Evolutionary conservation across 1,140 invertebrate genomes (phyloP).

Genomic region (Tribolium castaneum): DNA sequence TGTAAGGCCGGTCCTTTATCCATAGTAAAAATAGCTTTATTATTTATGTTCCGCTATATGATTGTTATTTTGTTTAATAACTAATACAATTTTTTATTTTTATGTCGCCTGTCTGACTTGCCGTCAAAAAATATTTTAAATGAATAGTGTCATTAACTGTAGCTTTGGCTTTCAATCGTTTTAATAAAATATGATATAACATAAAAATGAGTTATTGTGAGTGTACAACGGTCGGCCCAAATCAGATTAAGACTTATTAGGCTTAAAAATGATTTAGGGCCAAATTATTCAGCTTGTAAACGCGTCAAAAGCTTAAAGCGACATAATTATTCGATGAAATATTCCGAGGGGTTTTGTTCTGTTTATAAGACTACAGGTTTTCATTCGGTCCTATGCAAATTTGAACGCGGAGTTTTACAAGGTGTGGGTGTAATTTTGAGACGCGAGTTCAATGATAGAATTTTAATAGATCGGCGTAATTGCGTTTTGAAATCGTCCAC

Average conservation of each 20-base stretch:
- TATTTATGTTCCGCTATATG: too few species aligned
- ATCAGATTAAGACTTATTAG: constrained; percentile 19
- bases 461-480: neutral
- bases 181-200: neutral
- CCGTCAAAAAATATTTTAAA: neutral
- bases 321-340: neutral
- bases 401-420: neutral
- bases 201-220: constrained; percentile 6
- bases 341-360: neutral
- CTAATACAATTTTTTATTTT: too few species aligned
- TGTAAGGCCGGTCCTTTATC: too few species aligned
- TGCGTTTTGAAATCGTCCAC: neutral
- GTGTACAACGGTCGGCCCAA: neutral
- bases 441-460: neutral
- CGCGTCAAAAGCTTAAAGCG: constrained; percentile 11
- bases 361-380: neutral
- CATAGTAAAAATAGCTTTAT: too few species aligned
- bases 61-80: too few species aligned
- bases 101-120: too few species aligned
- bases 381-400: neutral
- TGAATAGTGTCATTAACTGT: neutral
- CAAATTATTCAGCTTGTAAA: constrained; percentile 9
- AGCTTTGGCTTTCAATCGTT: neutral
- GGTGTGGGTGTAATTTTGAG: neutral
- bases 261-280: constrained; percentile 10